Evolutionary conservation across 2,113 vertebrate species (phyloP).

Genomic region (Lethenteron camtschaticum): DNA sequence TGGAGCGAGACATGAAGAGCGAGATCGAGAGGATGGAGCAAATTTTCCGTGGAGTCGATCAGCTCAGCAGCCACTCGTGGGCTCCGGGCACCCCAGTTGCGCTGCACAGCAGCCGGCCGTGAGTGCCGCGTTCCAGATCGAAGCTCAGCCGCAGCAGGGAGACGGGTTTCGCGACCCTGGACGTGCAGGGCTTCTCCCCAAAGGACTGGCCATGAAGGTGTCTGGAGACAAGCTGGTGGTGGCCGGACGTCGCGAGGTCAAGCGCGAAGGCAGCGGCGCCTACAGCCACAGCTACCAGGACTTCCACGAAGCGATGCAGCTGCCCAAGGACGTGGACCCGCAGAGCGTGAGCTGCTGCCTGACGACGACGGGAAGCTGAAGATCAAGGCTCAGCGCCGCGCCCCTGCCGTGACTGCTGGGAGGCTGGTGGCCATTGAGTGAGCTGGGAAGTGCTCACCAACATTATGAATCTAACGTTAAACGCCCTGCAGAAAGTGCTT

Average conservation of each 20-base stretch:
- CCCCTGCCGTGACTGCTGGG: not conserved
- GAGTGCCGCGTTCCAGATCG: too few relatives aligned
- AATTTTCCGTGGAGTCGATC: too few relatives aligned
- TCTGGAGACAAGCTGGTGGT: not conserved
- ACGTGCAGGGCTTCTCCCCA: not conserved
- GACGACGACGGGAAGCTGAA: not conserved
- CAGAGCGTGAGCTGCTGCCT: slow-evolving; percentile 4
- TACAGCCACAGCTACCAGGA: slow-evolving; percentile 2
- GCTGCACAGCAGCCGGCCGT: too few relatives aligned
- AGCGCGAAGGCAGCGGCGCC: not conserved
- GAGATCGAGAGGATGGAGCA: too few relatives aligned
- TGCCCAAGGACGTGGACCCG: not conserved
- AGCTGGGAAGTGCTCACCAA: not conserved
- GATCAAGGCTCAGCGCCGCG: not conserved
- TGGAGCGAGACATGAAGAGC: too few relatives aligned
- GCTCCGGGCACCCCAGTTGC: too few relatives aligned
- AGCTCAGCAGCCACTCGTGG: too few relatives aligned
- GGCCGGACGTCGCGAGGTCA: not conserved
- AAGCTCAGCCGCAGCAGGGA: too few relatives aligned
- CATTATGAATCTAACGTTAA: too few relatives aligned
- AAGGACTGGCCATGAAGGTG: not conserved
- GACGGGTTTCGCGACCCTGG: not conserved
- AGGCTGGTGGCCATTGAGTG: not conserved
- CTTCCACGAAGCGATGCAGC: slow-evolving; percentile 1
- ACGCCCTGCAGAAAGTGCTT: too few relatives aligned